phyloP scores from a whole-genome alignment of 37 sponge, comb jelly and placozoan species.

The Axinella damicornis region DNA sequence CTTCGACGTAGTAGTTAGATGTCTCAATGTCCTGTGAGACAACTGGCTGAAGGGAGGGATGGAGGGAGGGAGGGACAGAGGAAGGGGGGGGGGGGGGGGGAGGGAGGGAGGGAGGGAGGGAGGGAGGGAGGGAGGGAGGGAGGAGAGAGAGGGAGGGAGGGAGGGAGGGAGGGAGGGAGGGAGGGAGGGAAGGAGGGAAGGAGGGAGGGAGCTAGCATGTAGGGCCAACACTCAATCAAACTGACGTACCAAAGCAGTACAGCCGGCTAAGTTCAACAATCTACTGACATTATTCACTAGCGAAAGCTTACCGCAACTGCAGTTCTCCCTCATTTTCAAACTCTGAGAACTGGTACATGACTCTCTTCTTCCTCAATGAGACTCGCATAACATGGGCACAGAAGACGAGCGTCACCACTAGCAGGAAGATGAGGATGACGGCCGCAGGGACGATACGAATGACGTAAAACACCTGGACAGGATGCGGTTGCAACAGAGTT shows the following conservation, averaged over 20 bases:
- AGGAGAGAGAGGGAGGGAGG: no score
- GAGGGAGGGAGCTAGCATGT: no score
- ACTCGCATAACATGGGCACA: background rate
- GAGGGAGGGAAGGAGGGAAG: background rate
- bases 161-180: no score
- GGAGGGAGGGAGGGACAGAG: background rate
- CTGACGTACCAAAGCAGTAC: no score
- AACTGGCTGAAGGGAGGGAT: background rate
- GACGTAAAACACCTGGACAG: background rate
- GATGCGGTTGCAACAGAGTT: no score
- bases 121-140: no score
- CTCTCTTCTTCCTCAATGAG: background rate
- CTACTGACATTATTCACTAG: no score
- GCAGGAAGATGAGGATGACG: background rate
- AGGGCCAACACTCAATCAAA: no score
- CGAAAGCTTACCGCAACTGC: background rate
- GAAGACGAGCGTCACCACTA: background rate
- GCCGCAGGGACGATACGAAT: constrained; percentile 24
- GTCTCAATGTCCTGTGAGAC: constrained; percentile 5
- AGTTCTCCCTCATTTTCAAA: background rate
- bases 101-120: background rate
- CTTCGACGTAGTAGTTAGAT: constrained; percentile 2
- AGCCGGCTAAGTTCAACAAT: no score
- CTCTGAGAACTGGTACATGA: constrained; percentile 9
- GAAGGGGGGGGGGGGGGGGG: background rate